These are phyloP conservation scores for Clupea harengus DNA, from an alignment of 2,113 vertebrate species.

Conservation along the genomic window DNA sequence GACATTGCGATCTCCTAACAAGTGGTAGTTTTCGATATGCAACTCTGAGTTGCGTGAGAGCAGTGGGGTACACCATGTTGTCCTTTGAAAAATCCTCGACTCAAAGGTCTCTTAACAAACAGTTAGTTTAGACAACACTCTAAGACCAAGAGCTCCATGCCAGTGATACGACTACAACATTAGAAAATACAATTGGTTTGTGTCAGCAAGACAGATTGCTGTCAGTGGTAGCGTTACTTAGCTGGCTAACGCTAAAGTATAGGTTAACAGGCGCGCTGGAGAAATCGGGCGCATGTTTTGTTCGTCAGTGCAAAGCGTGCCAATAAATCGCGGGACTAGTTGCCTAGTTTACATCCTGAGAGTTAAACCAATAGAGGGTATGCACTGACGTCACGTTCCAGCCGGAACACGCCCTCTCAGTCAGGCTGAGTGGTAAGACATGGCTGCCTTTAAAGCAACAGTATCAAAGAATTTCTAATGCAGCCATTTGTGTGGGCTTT, in stretches of 20 bases:
- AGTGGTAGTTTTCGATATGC: neutral
- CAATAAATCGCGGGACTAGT: no score
- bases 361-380: no score
- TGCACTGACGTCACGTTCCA: no score
- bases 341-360: no score
- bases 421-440: no score
- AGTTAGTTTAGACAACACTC: neutral
- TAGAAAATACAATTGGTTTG: neutral
- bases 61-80: neutral
- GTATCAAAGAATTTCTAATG: no score
- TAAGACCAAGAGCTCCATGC: neutral
- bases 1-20: neutral
- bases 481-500: no score
- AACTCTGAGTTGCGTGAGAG: neutral
- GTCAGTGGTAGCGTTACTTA: neutral
- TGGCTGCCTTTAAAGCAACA: no score
- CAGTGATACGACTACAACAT: neutral
- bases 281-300: neutral
- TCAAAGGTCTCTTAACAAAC: neutral
- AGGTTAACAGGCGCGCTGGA: neutral
- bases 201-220: neutral
- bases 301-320: neutral
- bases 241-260: neutral
- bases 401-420: no score
- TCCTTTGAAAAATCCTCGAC: neutral